Base-by-base conservation (phyloP, 2,797 vertebrate species). In the Sternarchorhynchus goeldii region DNA sequence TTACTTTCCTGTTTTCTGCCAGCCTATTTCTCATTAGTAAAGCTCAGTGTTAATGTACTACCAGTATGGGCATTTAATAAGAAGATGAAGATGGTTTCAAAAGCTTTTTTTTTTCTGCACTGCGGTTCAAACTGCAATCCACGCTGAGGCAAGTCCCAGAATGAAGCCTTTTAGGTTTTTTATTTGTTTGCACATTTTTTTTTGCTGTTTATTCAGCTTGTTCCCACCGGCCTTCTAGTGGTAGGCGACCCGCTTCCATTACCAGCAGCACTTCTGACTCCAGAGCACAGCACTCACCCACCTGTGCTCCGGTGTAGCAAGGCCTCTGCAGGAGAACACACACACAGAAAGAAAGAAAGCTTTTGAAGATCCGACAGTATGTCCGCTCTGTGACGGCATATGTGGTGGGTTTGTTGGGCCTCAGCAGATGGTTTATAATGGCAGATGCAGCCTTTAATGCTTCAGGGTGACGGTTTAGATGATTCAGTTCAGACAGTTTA, bases 401-500 rank as follows among this genome's bases (percentile, higher is more conserved):
- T 21, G 1, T 32, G n/a, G 17, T 2, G 5, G 36, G 17, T 34
- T 2, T 6, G 18, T 64, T 36, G 31, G 36, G 8, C 41, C 6
- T 58, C 56, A 58, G 18, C 56, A 20, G 20, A 68, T 50, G 20
- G 17, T 5, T 68, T 4, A 45, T 41, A 2, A 12, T 10, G 10
- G 39, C 65, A 50, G 41, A 68, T 53, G 16, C 41, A 66, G 39
- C 21, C 14, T 31, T 53, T 8, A 6, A 29, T 12, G 10, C 45
- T 50, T 50, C 45, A 2, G 10, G 20, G 12, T 50, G 25, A 16
- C 39, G 29, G 36, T 45, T 66, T 8, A 39, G 10, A 39, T 39
- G 34, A 39, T 65, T 65, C 34, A 39, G 5, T 64, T 64, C 17
- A 64, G 59, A 17, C 32, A 36, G n/a, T 64, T 64, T 64, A 65